Evolutionary conservation across 2,113 vertebrate species (phyloP), one percentile per base, ranked within the genome.

Genomic region (Ailuropoda melanoleuca): DNA sequence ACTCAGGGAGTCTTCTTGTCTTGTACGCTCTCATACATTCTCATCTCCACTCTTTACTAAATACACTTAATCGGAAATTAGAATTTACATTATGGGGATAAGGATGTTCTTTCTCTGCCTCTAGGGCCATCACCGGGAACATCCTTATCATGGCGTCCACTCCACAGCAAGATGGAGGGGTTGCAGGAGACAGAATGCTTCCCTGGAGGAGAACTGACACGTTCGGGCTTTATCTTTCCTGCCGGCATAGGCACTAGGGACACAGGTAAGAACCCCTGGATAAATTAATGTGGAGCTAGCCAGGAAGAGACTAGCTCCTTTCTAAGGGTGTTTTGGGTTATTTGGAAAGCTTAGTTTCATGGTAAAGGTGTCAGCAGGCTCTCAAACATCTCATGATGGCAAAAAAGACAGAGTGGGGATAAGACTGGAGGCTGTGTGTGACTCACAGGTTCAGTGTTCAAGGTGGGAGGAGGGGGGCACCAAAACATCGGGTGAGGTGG

Each of bases 1-100:
- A 56, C 19, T 60, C 50, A 6, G 37, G 86, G 82, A 95, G 93
- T 58, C 82, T 56, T 88, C 87, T 85, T 1, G 4, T 34, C 89
- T 89, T 4, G 1, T 78, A 78, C 0, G 11, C 29, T 78, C 75
- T 97, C 84, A 43, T 89, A 62, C 58, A 66, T 46, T 58, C 74
- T 96, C 75, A 95, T 80, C 91, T 90, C 53, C 1, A 31, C 53
- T 55, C 93, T 96, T 64, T 48, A 88, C 80, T 96, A 94, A 96
- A 31, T 81, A 68, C 88, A n/a, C 68, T 96, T 97, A 94, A 86
- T 89, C 68, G 89, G 94, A 93, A 93, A 89, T 29, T 88, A 96
- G 77, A 90, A 92, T 97, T 88, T 87, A 19, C 50, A 66, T 83
- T 62, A 64, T 43, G 31, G 43, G 50, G 29, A 70, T 68, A 12